Evolutionary conservation across 2,797 vertebrate genomes (phyloP), one percentile per base, ranked within the genome.

Genomic region (Sebastes vulpes): DNA sequence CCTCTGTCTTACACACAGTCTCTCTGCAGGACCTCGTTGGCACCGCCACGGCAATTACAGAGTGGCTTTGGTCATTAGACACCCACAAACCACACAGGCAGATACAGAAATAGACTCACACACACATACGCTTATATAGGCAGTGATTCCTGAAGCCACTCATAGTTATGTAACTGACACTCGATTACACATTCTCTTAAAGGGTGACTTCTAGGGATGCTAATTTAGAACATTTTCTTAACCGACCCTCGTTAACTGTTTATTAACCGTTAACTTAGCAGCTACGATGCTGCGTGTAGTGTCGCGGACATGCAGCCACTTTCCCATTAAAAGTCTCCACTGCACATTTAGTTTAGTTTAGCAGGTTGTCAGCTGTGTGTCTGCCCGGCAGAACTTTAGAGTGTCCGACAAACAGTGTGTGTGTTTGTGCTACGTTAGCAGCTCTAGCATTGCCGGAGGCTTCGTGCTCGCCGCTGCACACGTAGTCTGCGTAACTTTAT

Each of bases 1-100:
- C 61, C 65, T 82, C 72, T 78, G 76, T 85, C 81, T 71, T 32
- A 56, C 66, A 64, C 79, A 53, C 73, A 68, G 65, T 9, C 57
- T 52, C 60, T 52, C 60, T 29, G 23, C 57, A 18, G 58, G 46
- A 35, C 54, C 65, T 60, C 29, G 21, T 60, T 50, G 64, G 73
- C 71, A 31, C 59, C 9, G 3, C 29, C 68, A 23, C 54, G 4
- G 57, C 82, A 83, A 81, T 90, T 84, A 88, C 77, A 67, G 65
- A 71, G 63, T 65, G 66, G 75, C 81, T 87, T 67, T 71, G 74
- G 68, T 81, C 77, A 75, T 90, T 82, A 85, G 60, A 82, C 71
- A 54, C 64, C 59, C 38, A 73, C 61, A 75, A 65, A 72, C 66
- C 79, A 31, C 71, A 72, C 46, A 73, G 29, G 58, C 68, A 50